Percentiles rank a stretch among this genome's conserved stretches.
phyloP scores from a whole-genome alignment of 1,140 invertebrate genomes.

The Drosophila ercepeae region DNA sequence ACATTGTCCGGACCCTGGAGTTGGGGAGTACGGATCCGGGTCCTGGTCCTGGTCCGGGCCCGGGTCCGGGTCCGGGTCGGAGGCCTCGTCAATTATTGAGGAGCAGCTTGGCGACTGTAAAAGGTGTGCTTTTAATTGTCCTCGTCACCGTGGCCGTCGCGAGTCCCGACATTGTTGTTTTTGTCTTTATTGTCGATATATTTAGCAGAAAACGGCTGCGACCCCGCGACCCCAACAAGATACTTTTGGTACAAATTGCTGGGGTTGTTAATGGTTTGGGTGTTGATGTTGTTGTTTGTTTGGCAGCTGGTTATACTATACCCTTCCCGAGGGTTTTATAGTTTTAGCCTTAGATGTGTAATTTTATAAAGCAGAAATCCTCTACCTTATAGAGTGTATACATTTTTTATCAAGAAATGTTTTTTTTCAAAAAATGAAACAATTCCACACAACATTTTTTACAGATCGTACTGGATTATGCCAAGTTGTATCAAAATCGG shows the following conservation, averaged over 20 bases:
- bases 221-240: conserved; percentile 34
- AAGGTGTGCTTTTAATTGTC: conserved; percentile 81
- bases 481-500: too few species aligned
- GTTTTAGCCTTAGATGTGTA: not conserved
- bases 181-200: conserved; percentile 46
- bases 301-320: conserved; percentile 54
- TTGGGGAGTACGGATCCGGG: not conserved
- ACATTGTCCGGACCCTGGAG: conserved; percentile 25
- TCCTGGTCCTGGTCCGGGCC: not conserved
- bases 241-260: conserved; percentile 67
- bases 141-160: conserved; percentile 40
- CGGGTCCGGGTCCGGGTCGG: conserved; percentile 7
- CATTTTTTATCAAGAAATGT: too few species aligned
- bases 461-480: too few species aligned
- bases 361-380: too few species aligned
- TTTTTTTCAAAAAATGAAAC: too few species aligned
- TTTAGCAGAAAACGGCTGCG: conserved; percentile 59
- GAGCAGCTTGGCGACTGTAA: conserved; percentile 58
- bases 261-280: conserved; percentile 25
- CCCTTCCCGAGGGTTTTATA: not conserved
- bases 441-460: too few species aligned
- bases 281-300: conserved; percentile 51
- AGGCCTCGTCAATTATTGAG: conserved; percentile 74
- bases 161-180: conserved; percentile 17
- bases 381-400: too few species aligned